Evolutionary conservation across 2,113 vertebrate species (phyloP).

Genomic region (Todiramphus saurophagus): DNA sequence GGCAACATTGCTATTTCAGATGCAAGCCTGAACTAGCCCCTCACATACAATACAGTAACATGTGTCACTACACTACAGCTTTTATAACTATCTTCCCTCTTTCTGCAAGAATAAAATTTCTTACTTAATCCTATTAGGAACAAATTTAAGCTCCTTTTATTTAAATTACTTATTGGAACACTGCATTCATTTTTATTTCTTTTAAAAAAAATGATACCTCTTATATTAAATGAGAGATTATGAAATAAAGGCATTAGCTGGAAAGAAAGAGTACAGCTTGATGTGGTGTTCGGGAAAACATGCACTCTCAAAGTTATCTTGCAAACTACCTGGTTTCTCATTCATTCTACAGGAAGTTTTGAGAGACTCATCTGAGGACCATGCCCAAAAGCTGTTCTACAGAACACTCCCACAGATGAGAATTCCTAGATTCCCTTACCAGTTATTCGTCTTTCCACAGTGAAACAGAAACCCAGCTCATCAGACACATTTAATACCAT

Average conservation of each 20-base stretch:
- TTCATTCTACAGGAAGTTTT: neutral
- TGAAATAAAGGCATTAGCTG: neutral
- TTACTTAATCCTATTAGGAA: neutral
- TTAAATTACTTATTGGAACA: neutral
- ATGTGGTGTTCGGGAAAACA: fast-evolving
- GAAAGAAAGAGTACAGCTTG: neutral
- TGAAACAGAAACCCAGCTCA: neutral
- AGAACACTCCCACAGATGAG: neutral
- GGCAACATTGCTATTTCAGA: neutral
- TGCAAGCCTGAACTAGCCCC: neutral
- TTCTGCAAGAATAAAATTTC: neutral
- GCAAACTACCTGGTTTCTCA: neutral
- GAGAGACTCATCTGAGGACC: neutral
- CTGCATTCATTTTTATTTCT: neutral
- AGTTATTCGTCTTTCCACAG: neutral
- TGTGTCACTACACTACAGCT: neutral
- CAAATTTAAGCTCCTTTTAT: neutral
- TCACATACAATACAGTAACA: neutral
- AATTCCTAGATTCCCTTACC: neutral
- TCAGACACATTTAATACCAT: neutral
- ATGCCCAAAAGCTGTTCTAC: neutral
- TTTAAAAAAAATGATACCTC: neutral
- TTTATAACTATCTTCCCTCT: neutral
- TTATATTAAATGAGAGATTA: neutral
- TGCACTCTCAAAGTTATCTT: neutral